phyloP scores from a whole-genome alignment of 2,797 vertebrate species.

The Schizopygopsis malacanthus region DNA sequence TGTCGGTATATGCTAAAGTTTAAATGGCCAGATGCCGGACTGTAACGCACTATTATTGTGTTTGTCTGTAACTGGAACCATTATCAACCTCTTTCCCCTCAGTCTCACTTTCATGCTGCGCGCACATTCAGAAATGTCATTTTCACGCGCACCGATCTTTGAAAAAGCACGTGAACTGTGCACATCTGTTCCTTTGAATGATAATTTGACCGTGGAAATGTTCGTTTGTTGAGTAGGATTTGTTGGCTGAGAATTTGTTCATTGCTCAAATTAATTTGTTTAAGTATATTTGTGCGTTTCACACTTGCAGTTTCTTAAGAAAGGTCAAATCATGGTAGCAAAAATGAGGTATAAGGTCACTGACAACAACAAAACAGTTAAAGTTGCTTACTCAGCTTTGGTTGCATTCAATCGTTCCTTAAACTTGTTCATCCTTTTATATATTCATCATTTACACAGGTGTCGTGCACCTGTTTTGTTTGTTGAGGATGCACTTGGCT shows the following conservation, averaged over 20 bases:
- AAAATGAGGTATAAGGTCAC: background rate
- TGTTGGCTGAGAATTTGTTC: background rate
- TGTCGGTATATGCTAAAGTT: background rate
- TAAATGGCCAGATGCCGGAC: background rate
- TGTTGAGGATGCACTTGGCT: background rate
- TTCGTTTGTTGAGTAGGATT: background rate
- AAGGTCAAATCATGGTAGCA: background rate
- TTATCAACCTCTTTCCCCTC: background rate
- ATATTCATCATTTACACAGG: background rate
- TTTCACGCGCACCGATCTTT: slow-evolving; percentile 10
- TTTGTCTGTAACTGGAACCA: background rate
- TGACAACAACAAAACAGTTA: background rate
- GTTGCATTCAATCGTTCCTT: background rate
- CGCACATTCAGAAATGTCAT: background rate
- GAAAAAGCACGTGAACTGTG: background rate
- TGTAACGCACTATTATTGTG: background rate
- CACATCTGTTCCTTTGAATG: background rate
- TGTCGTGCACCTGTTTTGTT: background rate
- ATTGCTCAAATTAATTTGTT: background rate
- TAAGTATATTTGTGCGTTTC: background rate
- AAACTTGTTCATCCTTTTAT: background rate
- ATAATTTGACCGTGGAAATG: background rate
- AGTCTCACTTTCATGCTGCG: background rate
- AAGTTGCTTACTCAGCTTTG: background rate
- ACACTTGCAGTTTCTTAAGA: background rate